phyloP scores from a whole-genome alignment of 2,113 vertebrate species.

The Tinamus guttatus region DNA sequence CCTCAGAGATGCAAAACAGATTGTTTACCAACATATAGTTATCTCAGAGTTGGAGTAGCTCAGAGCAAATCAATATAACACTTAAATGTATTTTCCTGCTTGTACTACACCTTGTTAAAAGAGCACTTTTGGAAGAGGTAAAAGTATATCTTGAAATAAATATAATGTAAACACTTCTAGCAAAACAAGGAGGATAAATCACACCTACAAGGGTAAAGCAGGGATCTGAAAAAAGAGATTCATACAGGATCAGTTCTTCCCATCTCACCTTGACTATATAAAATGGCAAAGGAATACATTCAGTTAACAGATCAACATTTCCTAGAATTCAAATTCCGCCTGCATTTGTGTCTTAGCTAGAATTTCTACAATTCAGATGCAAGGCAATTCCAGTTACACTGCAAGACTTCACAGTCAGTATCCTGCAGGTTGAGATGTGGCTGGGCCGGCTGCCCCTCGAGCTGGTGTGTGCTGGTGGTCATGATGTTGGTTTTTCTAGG shows the following conservation, averaged over 20 bases:
- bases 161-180: background rate
- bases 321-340: slow-evolving; percentile 1
- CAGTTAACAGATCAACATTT: background rate
- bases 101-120: background rate
- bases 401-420: background rate
- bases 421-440: background rate
- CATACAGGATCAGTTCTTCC: background rate
- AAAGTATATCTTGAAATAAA: background rate
- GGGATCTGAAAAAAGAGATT: background rate
- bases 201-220: background rate
- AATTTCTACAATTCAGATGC: background rate
- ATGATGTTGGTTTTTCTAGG: background rate
- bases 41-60: background rate
- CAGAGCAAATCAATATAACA: slow-evolving; percentile 22
- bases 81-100: slow-evolving; percentile 28
- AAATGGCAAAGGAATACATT: background rate
- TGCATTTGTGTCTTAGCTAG: background rate
- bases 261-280: background rate
- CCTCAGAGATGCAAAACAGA: background rate
- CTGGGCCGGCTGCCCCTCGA: background rate
- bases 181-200: background rate
- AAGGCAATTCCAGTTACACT: background rate
- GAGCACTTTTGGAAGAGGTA: background rate
- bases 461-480: background rate
- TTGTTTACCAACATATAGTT: background rate